Conservation (phyloP, 2,113 vertebrate species). For the Neomonachus schauinslandi region DNA sequence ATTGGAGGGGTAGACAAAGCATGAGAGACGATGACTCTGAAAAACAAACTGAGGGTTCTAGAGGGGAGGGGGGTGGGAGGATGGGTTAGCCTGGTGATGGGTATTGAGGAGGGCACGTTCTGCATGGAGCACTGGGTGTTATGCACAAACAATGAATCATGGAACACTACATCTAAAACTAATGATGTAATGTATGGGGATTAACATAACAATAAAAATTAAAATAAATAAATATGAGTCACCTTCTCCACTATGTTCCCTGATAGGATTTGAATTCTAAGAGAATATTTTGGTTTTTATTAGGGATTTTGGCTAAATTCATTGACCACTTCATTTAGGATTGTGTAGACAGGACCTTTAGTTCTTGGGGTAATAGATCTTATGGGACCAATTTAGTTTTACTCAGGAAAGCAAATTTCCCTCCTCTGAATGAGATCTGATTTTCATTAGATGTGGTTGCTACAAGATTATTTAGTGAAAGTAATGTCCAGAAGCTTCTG, state of each 20-base stretch:
- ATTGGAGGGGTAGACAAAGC: too few relatives aligned
- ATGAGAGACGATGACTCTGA: too few relatives aligned
- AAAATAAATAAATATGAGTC: conserved; percentile 51
- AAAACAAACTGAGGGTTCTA: too few relatives aligned
- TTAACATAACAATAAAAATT: too few relatives aligned
- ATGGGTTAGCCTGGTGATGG: too few relatives aligned
- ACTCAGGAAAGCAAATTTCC: conserved; percentile 67
- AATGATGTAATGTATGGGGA: too few relatives aligned
- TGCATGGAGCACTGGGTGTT: too few relatives aligned
- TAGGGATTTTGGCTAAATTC: conserved; percentile 72
- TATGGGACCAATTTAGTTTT: conserved; percentile 75
- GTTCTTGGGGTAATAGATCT: conserved; percentile 63
- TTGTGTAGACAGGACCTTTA: conserved; percentile 68
- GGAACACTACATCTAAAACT: too few relatives aligned
- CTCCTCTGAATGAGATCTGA: conserved; percentile 71
- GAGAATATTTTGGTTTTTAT: conserved; percentile 53
- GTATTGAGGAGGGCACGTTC: too few relatives aligned
- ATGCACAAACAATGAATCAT: too few relatives aligned
- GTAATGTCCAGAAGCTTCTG: conserved; percentile 61
- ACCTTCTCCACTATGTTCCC: conserved; percentile 19
- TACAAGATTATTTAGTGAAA: conserved; percentile 60
- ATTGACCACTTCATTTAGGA: conserved; percentile 69
- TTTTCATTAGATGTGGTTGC: conserved; percentile 72
- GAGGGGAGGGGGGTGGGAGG: too few relatives aligned
- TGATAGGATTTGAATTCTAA: conserved; percentile 63